A percentile compares a stretch with the other conserved stretches of the same genome.
Evolutionary conservation across 2,113 vertebrate species (phyloP).

Genomic region (Osmerus eperlanus): DNA sequence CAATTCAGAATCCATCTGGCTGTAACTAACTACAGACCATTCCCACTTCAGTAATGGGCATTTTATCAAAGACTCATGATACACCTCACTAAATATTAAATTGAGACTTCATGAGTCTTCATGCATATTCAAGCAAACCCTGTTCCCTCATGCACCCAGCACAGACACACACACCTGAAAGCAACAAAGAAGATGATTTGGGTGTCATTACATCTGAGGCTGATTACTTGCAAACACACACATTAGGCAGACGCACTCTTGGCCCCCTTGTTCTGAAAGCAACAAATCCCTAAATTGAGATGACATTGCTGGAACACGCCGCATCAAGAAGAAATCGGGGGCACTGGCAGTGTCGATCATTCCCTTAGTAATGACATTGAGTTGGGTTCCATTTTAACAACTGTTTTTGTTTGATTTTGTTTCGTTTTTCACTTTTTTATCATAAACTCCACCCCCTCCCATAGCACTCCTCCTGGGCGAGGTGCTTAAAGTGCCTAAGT

Average conservation of each 20-base stretch:
- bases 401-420: slow-evolving; percentile 47
- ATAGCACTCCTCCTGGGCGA: slow-evolving; percentile 32
- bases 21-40: slow-evolving; percentile 24
- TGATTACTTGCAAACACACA: slow-evolving; percentile 11
- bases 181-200: slow-evolving; percentile 16
- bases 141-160: not conserved
- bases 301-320: too few species aligned
- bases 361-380: slow-evolving; percentile 22
- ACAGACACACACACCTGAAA: not conserved
- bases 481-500: slow-evolving; percentile 57
- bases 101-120: not conserved
- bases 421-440: slow-evolving; percentile 46
- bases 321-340: too few species aligned
- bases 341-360: too few species aligned
- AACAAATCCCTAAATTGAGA: not conserved
- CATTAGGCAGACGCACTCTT: not conserved
- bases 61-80: slow-evolving; percentile 15
- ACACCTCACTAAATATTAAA: slow-evolving; percentile 9
- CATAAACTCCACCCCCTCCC: slow-evolving; percentile 28
- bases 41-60: slow-evolving; percentile 24
- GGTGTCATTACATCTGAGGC: not conserved
- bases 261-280: not conserved
- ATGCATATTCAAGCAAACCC: not conserved
- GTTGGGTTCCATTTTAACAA: slow-evolving; percentile 41
- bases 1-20: slow-evolving; percentile 29